Base-by-base conservation (phyloP, 2,113 vertebrate genomes). In the Leucoraja erinaceus region DNA sequence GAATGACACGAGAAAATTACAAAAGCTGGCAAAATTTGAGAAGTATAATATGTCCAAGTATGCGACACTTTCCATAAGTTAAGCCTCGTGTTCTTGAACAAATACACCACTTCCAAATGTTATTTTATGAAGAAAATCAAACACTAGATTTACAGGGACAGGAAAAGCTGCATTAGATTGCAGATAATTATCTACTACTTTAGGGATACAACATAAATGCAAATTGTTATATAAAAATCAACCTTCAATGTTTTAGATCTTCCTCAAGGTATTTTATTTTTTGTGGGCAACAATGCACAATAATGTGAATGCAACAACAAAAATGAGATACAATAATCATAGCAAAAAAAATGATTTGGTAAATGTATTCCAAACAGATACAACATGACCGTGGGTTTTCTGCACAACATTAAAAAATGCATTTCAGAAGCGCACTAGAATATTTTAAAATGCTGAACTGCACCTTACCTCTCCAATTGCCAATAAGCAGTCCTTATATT, bases 381-480 rank as follows among this genome's bases (percentile, higher is more conserved):
- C 68, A 72, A 72, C 8, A 72, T 72, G 9, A 25, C 72, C 10
- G 22, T 38, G 20, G 12, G 68, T 54, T 72, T 91, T 91, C 22
- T 56, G 33, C 33, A 31, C 28, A 63, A 47, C 38, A 47, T 10
- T 5, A 93, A 33, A 2, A 78, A 33, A n/a, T 25, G 16, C 18
- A 81, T 33, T 31, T n/a, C n/a, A 63, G 61, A 22, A 93, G n/a
- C 56, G 63, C 5, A 56, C 28, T 31, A 81, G 28, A 81, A 84
- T 33, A 38, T 68, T 33, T 33, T 66, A 25, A 93, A 93, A 78
- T 68, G 20, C 18, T 75, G 28, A 63, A 91, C 33, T 31, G 93
- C 61, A 7, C 31, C 93, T 96, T 95, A 99, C 98, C 97, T 99
- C 99, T 92, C 98, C 98, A 1, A 99, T 96, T 72, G 98, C 98